Percentiles rank a stretch among this genome's conserved stretches.
Conservation (phyloP, 2,888 invertebrate species). For the Pristionchus fissidentatus region DNA sequence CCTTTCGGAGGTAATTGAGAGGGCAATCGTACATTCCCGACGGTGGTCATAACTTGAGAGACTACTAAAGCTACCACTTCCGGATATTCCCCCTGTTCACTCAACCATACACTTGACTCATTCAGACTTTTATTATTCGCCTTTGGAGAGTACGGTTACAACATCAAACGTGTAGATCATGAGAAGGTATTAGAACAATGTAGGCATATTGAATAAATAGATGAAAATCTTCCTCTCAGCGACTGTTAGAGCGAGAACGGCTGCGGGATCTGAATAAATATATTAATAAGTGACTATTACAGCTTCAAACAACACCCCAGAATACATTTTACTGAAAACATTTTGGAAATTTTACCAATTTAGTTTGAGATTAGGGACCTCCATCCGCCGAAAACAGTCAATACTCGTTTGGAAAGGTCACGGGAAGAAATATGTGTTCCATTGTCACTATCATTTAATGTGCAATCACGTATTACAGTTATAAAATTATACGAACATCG, state of each 20-base stretch:
- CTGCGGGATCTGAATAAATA: slow-evolving; percentile 2
- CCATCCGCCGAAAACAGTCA: no score
- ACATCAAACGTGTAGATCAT: not conserved
- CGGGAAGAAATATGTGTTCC: no score
- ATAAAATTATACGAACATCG: no score
- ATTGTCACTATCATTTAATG: not conserved
- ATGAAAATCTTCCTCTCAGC: not conserved
- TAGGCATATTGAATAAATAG: not conserved
- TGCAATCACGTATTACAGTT: no score
- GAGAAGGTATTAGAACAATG: not conserved
- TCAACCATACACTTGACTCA: slow-evolving; percentile 26
- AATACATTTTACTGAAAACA: no score
- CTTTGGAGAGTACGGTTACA: slow-evolving; percentile 20
- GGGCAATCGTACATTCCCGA: slow-evolving; percentile 77
- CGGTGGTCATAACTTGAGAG: slow-evolving; percentile 63
- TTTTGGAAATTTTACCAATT: no score
- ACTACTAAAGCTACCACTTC: slow-evolving; percentile 8
- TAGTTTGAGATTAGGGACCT: no score
- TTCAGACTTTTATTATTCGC: slow-evolving; percentile 16
- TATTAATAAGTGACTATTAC: no score
- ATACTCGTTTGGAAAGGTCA: no score
- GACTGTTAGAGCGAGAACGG: slow-evolving; percentile 27
- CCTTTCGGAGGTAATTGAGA: slow-evolving; percentile 76
- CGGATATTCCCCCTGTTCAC: slow-evolving; percentile 35
- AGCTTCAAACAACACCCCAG: not conserved